phyloP scores from a whole-genome alignment of 2,888 invertebrate species.

The Encarsia formosa region DNA sequence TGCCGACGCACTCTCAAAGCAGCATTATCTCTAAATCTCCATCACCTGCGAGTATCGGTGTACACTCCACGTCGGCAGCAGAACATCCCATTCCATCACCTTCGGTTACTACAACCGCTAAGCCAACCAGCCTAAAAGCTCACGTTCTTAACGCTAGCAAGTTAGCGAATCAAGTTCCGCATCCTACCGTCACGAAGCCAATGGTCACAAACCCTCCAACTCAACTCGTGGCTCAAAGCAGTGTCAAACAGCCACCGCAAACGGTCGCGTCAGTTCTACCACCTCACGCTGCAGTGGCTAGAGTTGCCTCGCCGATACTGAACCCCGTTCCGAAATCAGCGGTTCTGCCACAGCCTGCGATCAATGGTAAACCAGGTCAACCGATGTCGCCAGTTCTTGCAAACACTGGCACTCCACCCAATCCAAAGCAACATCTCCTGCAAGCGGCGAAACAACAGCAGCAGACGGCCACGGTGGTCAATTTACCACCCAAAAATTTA shows the following conservation, averaged over 20 bases:
- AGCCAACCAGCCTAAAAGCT: conserved; percentile 60
- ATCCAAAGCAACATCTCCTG: conserved; percentile 52
- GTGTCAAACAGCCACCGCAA: conserved; percentile 42
- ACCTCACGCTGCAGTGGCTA: conserved; percentile 43
- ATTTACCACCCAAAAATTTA: conserved; percentile 39
- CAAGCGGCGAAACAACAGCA: conserved; percentile 53
- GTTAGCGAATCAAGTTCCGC: conserved; percentile 34
- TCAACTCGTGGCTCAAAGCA: conserved; percentile 38
- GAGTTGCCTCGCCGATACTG: conserved; percentile 42
- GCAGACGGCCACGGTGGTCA: conserved; percentile 43
- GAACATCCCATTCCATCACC: conserved; percentile 17
- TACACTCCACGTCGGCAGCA: conserved; percentile 25
- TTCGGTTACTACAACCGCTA: conserved; percentile 28
- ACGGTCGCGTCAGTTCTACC: conserved; percentile 34
- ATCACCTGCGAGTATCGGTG: conserved; percentile 35
- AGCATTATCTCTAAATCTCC: conserved; percentile 43
- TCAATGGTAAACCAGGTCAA: conserved; percentile 42
- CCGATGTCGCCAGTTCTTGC: conserved; percentile 48
- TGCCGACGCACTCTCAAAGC: conserved; percentile 31
- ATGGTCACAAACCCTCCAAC: conserved; percentile 34
- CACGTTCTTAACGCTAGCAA: conserved; percentile 57
- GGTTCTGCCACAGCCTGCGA: conserved; percentile 27
- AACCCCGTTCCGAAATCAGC: conserved; percentile 42
- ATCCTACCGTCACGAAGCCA: conserved; percentile 40
- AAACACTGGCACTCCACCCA: conserved; percentile 41